A percentile compares a stretch with the other conserved stretches of the same genome.
These are phyloP conservation scores for Metridium senile DNA, from an alignment of 92 coral and sea anemone genomes.

Conservation along the genomic window DNA sequence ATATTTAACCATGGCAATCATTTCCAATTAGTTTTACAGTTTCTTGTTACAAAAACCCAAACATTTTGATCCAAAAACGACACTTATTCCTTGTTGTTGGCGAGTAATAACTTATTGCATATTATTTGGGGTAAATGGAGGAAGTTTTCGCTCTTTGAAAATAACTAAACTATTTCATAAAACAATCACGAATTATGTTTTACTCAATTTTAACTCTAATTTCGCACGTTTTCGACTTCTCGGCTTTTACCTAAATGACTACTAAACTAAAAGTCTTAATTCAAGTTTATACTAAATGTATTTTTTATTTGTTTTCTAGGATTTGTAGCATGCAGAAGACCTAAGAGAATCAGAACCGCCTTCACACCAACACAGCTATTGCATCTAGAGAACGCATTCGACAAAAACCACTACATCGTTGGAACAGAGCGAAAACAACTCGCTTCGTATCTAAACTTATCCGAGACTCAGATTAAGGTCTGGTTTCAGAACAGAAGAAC, in stretches of 20 bases:
- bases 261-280: not conserved
- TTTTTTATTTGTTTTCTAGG: constrained; percentile 32
- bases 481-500: constrained; percentile 97
- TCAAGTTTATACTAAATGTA: not conserved
- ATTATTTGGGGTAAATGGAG: not conserved
- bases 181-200: not conserved
- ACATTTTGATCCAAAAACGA: too few species aligned
- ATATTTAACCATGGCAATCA: not conserved
- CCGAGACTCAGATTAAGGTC: constrained; percentile 93
- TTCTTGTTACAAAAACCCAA: too few species aligned
- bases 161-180: not conserved
- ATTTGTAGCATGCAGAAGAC: constrained; percentile 87
- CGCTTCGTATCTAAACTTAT: constrained; percentile 83
- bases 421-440: constrained; percentile 93
- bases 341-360: constrained; percentile 87
- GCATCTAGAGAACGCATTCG: constrained; percentile 91
- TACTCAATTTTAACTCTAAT: not conserved
- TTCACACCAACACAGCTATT: constrained; percentile 95
- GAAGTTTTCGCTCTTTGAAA: not conserved
- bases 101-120: not conserved
- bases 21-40: not conserved
- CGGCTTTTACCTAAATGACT: not conserved
- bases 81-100: not conserved
- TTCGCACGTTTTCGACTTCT: not conserved
- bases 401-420: constrained; percentile 93